A percentile compares a stretch with the other conserved stretches of the same genome.
These are phyloP conservation scores for Zingel zingel DNA, from an alignment of 2,113 vertebrate genomes.

Conservation along the genomic window DNA sequence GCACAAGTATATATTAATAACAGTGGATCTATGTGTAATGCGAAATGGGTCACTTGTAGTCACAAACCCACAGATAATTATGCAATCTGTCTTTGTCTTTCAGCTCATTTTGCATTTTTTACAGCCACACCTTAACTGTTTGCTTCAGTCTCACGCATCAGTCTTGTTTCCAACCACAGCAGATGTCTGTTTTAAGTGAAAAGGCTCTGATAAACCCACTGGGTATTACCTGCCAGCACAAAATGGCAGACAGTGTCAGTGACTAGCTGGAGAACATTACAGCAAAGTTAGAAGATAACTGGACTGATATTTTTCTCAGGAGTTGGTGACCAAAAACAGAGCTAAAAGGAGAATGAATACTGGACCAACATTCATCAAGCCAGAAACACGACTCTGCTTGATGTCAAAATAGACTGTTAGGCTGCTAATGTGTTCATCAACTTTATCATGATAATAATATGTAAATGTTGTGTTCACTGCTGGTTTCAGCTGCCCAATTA, in stretches of 20 bases:
- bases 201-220: not conserved
- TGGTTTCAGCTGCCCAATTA: not conserved
- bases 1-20: not conserved
- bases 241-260: not conserved
- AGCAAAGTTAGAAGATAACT: not conserved
- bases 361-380: not conserved
- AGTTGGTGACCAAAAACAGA: not conserved
- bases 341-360: not conserved
- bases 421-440: not conserved
- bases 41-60: not conserved
- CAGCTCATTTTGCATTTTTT: constrained; percentile 10
- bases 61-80: not conserved
- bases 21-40: not conserved
- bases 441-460: not conserved
- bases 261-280: not conserved
- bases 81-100: not conserved
- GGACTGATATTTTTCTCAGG: not conserved
- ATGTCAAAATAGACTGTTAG: not conserved
- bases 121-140: not conserved
- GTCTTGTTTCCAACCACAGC: not conserved
- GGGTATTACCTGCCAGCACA: not conserved
- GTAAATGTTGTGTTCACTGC: not conserved
- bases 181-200: not conserved
- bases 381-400: not conserved
- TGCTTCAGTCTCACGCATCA: not conserved